Evolutionary conservation across 2,888 invertebrate species (phyloP), one percentile per base, ranked within the genome.

Genomic region (Catotricha subobsoleta): DNA sequence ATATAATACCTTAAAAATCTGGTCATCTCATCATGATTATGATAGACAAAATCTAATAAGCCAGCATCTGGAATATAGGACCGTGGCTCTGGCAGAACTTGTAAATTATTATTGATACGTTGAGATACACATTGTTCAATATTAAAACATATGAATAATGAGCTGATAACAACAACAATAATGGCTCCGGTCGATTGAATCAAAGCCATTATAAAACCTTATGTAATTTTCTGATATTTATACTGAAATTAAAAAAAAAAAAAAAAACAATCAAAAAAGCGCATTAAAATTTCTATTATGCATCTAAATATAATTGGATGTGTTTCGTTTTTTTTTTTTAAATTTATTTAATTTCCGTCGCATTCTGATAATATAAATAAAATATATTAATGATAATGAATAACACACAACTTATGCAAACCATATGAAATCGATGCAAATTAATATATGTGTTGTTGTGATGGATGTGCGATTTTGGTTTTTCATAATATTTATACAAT

Each of bases 1-100:
- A n/a, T 23, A 8, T 27, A 12, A 20, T 49, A 73, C 51, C 83
- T 71, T 43, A 94, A 65, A 61, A 80, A 86, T 48, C 74, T 71
- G 30, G 87, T 87, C 70, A 92, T 70, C 56, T 80, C 74, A 27
- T 83, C 81, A 56, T 86, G 83, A 61, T 86, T 78, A 58, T 91
- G 92, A 60, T 92, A 92, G 42, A 72, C 72, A 65, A 80, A 91
- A 50, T 86, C 84, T 47, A 88, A 49, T 36, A 55, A 53, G 43
- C 60, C 56, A 33, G 60, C 52, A 46, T 62, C 60, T 12, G 61
- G 62, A 45, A 56, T 51, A 46, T 62, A 62, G 27, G 60, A 59
- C 30, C 62, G 48, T 6, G 60, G 60, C 47, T 59, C 59, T 12
- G 59, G 57, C 44, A 59, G 23, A 15, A 12, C 18, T 20, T 40